Evolutionary conservation across 1,140 invertebrate genomes (phyloP).

Genomic region (Drosophila mayri): DNA sequence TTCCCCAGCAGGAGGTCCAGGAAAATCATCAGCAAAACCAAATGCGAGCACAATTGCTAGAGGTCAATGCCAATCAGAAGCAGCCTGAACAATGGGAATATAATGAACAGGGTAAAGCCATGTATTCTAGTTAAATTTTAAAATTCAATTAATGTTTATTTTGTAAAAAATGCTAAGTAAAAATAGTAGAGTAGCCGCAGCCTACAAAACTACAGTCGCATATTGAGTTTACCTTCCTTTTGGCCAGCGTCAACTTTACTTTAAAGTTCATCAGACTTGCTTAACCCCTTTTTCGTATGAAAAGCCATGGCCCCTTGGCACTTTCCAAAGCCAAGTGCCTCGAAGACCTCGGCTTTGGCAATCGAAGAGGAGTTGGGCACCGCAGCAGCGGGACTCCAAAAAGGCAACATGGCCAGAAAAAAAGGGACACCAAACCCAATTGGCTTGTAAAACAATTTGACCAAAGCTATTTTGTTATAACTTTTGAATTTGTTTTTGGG

Average conservation of each 20-base stretch:
- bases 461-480: constrained; percentile 72
- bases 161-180: neutral
- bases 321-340: constrained; percentile 25
- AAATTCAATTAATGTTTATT: constrained; percentile 1
- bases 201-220: neutral
- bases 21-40: neutral
- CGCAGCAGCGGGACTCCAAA: constrained; percentile 21
- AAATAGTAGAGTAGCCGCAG: neutral
- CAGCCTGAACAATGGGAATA: neutral
- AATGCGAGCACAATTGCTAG: neutral
- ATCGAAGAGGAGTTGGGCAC: constrained; percentile 29
- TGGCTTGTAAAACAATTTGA: constrained; percentile 74
- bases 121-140: constrained; percentile 22
- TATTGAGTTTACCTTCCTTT: neutral
- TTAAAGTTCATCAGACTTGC: constrained; percentile 18
- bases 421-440: constrained; percentile 59
- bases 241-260: neutral
- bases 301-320: constrained; percentile 15
- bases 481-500: constrained; percentile 45
- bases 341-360: constrained; percentile 24
- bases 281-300: constrained; percentile 12
- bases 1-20: too few species aligned
- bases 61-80: neutral
- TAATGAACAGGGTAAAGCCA: constrained; percentile 12
- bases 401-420: constrained; percentile 6